phyloP scores from a whole-genome alignment of 2,797 vertebrate species.

The Nannoperca australis region DNA sequence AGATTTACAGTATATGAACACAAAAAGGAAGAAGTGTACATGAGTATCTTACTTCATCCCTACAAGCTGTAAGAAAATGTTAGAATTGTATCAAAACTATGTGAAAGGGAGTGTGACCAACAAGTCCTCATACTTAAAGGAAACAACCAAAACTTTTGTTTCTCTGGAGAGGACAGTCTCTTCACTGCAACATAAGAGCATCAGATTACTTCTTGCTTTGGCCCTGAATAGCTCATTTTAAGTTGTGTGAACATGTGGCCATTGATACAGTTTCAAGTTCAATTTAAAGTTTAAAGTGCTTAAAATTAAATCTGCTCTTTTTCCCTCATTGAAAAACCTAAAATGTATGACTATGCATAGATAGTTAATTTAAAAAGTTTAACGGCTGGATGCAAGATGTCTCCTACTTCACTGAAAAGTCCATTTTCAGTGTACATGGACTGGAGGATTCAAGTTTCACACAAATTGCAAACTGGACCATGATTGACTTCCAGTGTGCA shows the following conservation, averaged over 20 bases:
- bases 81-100: too few relatives aligned
- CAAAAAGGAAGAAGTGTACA: too few relatives aligned
- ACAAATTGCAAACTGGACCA: not conserved
- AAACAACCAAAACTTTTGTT: too few relatives aligned
- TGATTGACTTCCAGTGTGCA: not conserved
- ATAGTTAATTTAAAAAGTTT: not conserved
- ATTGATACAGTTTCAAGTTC: not conserved
- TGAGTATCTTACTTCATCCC: too few relatives aligned
- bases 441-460: not conserved
- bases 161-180: too few relatives aligned
- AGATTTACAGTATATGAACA: too few relatives aligned
- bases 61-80: too few relatives aligned
- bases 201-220: too few relatives aligned
- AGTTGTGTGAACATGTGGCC: not conserved
- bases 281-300: not conserved
- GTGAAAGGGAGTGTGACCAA: too few relatives aligned
- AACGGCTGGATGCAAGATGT: not conserved
- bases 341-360: not conserved
- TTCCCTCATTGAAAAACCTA: not conserved
- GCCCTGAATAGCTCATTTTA: not conserved
- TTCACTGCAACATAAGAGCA: too few relatives aligned
- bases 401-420: not conserved
- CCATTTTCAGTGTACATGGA: not conserved
- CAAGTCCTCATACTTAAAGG: too few relatives aligned
- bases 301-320: not conserved